phyloP scores from a whole-genome alignment of 2,797 vertebrate species.

The Lepus oiostolus region DNA sequence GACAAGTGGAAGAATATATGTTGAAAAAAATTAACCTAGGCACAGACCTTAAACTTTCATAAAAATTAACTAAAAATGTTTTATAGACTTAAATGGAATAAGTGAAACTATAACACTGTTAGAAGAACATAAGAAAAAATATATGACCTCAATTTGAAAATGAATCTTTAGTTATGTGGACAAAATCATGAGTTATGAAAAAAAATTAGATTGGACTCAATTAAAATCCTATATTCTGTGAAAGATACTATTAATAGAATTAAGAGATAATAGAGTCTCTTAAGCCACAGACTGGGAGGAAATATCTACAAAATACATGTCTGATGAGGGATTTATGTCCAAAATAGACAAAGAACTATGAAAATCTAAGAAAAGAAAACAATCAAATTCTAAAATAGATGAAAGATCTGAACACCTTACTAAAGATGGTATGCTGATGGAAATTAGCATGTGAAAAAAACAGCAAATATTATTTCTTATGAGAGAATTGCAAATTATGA shows the following conservation, averaged over 20 bases:
- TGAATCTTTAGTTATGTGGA: neutral
- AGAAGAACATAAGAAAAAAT: constrained; percentile 31
- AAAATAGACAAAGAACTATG: neutral
- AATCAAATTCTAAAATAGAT: neutral
- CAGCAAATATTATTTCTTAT: neutral
- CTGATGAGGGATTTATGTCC: neutral
- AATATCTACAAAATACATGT: neutral
- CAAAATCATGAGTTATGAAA: constrained; percentile 2
- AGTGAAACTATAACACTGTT: neutral
- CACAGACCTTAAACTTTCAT: neutral
- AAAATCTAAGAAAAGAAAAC: neutral
- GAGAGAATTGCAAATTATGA: neutral
- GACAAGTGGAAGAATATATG: neutral
- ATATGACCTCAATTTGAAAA: neutral
- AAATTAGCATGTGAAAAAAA: constrained; percentile 1
- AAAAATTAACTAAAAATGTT: constrained; percentile 21
- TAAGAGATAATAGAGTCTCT: neutral
- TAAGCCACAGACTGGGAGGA: neutral
- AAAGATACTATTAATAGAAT: constrained; percentile 11
- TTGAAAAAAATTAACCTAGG: neutral
- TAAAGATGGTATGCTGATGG: neutral
- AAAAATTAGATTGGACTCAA: neutral
- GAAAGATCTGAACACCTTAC: neutral
- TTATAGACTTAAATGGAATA: neutral
- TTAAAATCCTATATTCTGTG: neutral